A percentile compares a stretch with the other conserved stretches of the same genome.
phyloP scores from a whole-genome alignment of 2,888 invertebrate species.

The Nudaria mundana region DNA sequence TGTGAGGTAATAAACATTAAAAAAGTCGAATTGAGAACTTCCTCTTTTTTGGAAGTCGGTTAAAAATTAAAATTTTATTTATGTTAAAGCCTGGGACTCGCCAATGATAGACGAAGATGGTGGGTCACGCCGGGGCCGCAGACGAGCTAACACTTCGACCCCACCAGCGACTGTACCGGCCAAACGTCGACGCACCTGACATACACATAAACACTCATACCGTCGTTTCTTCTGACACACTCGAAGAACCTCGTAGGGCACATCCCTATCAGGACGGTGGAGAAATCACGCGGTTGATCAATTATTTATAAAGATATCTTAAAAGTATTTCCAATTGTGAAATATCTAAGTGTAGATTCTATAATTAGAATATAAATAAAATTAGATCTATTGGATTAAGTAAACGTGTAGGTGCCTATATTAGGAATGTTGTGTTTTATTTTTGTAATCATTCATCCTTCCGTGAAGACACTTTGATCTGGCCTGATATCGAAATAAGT shows the following conservation, averaged over 20 bases:
- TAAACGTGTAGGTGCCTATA: no score
- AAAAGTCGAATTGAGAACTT: no score
- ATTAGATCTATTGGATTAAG: no score
- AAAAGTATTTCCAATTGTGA: slow-evolving; percentile 6
- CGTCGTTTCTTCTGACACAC: slow-evolving; percentile 62
- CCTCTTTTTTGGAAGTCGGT: no score
- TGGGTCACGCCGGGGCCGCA: slow-evolving; percentile 56
- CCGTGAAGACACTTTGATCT: no score
- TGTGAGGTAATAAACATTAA: no score
- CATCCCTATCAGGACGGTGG: slow-evolving; percentile 11
- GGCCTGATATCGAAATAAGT: no score
- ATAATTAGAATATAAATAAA: no score
- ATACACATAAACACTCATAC: slow-evolving; percentile 46
- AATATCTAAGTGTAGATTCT: no score
- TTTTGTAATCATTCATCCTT: no score
- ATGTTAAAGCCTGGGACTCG: slow-evolving; percentile 68
- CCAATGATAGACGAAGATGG: slow-evolving; percentile 61
- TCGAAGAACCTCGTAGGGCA: slow-evolving; percentile 33
- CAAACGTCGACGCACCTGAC: slow-evolving; percentile 69
- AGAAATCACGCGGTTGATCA: slow-evolving; percentile 33
- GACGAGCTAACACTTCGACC: slow-evolving; percentile 64
- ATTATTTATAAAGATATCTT: slow-evolving; percentile 33
- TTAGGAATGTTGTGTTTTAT: no score
- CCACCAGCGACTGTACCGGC: slow-evolving; percentile 65
- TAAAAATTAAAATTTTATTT: no score